Base-by-base conservation (phyloP, 53 echinoderm and acorn worm species). In the Pentamera pediparva region DNA sequence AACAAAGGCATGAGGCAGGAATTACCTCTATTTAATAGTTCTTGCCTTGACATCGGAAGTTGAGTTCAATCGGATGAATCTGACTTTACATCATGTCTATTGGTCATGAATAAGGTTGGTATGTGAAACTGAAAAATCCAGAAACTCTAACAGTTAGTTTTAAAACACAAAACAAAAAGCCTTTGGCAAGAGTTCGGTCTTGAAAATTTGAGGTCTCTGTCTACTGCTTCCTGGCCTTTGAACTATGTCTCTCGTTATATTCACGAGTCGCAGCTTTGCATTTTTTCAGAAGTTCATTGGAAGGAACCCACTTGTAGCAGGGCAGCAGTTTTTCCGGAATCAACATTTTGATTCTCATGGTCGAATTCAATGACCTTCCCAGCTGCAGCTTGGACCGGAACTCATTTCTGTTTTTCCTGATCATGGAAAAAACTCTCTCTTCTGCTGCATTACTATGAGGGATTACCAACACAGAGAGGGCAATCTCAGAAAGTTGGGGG, bases 381-480 rank as follows among this genome's bases (percentile, higher is more conserved):
- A 43, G 45, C 45, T 43, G 45, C 45, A 59, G 59, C 6, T 26
- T 59, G 22, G 59, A 19, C 6, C 32, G 52, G 52, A 51, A 51
- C 13, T 51, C 24, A 5, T 19, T 51, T 13, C 52, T 7, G 3
- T 51, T 51, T 24, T 59, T 59, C 8, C 21, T 7, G 20, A 59
- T 32, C 20, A 22, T 26, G 24, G 59, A 59, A 22, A 59, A 59
- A 25, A 59, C 27, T 59, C 59, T 31, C 26, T 59, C 59, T 59
- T 59, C 59, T 22, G 20, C 65, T 7, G 86, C 81, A 86, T 81
- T 86, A 30, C 57, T 56, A 45, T 85, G 85, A 35, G 82, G 85
- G 34, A 84, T 51, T 6, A 84, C 78, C 35, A 84, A 56, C 19
- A 84, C 35, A 26, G 61, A 51, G 20, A 21, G 19, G 5, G 24